These are phyloP conservation scores for Fregetta grallaria DNA, from an alignment of 2,113 vertebrate genomes.

Conservation along the genomic window DNA sequence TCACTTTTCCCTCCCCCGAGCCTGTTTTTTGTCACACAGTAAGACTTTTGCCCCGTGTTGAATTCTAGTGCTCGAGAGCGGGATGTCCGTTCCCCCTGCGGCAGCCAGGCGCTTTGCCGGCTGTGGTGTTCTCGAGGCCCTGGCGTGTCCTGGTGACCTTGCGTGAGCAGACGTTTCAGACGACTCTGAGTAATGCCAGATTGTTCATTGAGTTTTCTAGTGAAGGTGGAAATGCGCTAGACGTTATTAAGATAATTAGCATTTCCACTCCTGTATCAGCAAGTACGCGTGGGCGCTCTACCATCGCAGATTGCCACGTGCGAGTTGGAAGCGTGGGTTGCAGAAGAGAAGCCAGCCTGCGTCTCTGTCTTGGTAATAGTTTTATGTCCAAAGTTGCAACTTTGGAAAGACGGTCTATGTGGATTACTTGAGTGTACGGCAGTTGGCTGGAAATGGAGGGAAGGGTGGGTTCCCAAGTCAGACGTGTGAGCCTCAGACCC, in stretches of 20 bases:
- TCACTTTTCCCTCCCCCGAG: background rate
- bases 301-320: background rate
- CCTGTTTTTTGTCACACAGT: background rate
- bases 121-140: background rate
- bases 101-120: rapidly evolving
- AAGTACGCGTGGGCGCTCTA: background rate
- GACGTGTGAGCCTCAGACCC: background rate
- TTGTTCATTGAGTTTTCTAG: background rate
- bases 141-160: background rate
- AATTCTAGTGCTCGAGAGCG: rapidly evolving
- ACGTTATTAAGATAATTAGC: background rate
- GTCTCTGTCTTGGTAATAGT: background rate
- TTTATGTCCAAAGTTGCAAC: background rate
- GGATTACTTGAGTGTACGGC: background rate
- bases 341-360: background rate
- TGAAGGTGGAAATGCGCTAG: background rate
- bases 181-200: background rate
- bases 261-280: background rate
- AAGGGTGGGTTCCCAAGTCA: background rate
- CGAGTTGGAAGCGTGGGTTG: background rate
- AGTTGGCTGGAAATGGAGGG: background rate
- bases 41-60: background rate
- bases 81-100: background rate
- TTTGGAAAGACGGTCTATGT: background rate
- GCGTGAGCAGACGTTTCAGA: background rate